Conservation (phyloP, 2,888 invertebrate genomes). For the Epirrhoe alternata region DNA sequence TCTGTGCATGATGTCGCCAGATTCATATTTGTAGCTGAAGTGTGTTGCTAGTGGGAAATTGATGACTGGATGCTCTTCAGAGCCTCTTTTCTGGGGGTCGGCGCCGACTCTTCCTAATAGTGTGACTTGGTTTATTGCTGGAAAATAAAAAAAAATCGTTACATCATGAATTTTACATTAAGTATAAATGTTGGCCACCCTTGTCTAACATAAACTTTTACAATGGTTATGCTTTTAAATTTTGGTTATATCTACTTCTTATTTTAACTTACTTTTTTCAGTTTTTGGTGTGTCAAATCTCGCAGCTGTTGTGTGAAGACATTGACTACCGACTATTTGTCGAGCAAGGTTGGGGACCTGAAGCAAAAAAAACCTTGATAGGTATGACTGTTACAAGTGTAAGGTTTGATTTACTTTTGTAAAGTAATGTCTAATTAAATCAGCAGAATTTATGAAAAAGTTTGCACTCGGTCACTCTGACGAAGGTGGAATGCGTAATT, state of each 20-base stretch:
- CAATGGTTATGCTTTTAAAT: too few relatives aligned
- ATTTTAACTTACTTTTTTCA: constrained; percentile 69
- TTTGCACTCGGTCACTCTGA: too few relatives aligned
- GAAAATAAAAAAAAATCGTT: constrained; percentile 33
- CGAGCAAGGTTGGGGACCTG: constrained; percentile 50
- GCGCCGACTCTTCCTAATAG: constrained; percentile 94
- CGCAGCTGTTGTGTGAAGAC: constrained; percentile 49
- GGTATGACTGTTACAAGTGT: too few relatives aligned
- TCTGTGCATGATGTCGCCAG: constrained; percentile 92
- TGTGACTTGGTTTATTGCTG: constrained; percentile 92
- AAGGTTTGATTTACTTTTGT: too few relatives aligned
- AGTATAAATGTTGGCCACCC: too few relatives aligned
- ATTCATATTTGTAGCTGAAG: constrained; percentile 91
- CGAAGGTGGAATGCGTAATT: too few relatives aligned
- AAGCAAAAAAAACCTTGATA: constrained; percentile 34
- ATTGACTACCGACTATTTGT: constrained; percentile 47
- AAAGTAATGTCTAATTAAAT: too few relatives aligned
- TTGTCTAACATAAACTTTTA: too few relatives aligned
- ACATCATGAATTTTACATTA: neutral
- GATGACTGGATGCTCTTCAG: constrained; percentile 92
- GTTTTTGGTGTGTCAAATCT: constrained; percentile 62
- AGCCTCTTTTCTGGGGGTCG: constrained; percentile 95
- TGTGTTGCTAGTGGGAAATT: constrained; percentile 96
- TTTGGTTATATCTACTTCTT: too few relatives aligned
- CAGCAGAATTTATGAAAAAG: too few relatives aligned